A percentile compares a stretch with the other conserved stretches of the same genome.
Conservation (phyloP, 2,113 vertebrate species). For the Bagarius yarrelli region DNA sequence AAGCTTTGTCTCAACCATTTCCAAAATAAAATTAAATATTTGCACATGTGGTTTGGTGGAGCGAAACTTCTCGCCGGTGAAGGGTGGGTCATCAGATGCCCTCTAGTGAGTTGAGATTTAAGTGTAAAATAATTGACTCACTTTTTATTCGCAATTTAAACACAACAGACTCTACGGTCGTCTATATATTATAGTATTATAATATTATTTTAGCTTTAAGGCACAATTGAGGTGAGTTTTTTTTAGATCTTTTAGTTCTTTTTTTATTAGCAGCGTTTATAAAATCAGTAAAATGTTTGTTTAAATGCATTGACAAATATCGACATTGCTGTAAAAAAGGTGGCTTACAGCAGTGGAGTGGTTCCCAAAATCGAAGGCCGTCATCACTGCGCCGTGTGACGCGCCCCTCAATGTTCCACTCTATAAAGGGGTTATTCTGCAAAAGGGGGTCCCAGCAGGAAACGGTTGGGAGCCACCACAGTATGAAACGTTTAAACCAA, state of each 20-base stretch:
- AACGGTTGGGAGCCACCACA: no score
- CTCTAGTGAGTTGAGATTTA: background rate
- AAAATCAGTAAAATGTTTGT: background rate
- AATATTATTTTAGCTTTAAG: background rate
- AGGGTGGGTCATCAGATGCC: background rate
- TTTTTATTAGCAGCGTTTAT: background rate
- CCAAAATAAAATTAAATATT: constrained; percentile 29
- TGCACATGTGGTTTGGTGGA: constrained; percentile 15
- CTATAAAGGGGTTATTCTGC: no score
- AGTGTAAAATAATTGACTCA: background rate
- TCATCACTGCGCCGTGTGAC: no score
- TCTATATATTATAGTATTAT: background rate
- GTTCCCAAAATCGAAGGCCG: no score
- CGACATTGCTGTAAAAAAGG: background rate
- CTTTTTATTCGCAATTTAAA: background rate
- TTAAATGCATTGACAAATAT: background rate
- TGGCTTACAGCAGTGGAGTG: background rate
- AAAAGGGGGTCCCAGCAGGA: no score
- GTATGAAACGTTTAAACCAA: constrained; percentile 11
- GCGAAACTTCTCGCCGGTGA: background rate
- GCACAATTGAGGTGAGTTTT: background rate
- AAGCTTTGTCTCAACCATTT: constrained; percentile 1
- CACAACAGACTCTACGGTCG: no score
- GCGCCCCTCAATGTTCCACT: no score
- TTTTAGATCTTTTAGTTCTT: background rate